These are phyloP conservation scores for Melinaea marsaeus DNA, from an alignment of 2,888 invertebrate genomes.

Conservation along the genomic window DNA sequence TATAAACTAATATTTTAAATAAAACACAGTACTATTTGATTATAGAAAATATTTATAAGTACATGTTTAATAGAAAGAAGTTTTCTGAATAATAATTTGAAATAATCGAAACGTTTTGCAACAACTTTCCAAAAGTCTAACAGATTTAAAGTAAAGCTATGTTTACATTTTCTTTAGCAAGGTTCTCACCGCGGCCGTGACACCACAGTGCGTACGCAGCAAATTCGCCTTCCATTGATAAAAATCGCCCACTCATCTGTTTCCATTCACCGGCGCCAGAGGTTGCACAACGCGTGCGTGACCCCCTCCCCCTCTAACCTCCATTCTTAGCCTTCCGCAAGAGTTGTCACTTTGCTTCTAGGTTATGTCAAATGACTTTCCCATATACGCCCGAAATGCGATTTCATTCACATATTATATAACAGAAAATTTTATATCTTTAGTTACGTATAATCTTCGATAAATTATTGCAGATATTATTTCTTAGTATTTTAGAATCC, in stretches of 20 bases:
- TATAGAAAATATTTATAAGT: no score
- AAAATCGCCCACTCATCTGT: constrained; percentile 68
- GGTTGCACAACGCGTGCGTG: constrained; percentile 67
- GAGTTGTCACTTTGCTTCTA: constrained; percentile 36
- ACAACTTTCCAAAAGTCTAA: constrained; percentile 18
- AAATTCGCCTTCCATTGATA: constrained; percentile 75
- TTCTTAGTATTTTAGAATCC: constrained; percentile 45
- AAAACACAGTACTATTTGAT: no score
- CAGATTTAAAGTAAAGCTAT: constrained; percentile 20
- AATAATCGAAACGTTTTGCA: not conserved
- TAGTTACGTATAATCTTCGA: not conserved
- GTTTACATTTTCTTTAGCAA: constrained; percentile 69
- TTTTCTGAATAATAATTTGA: not conserved
- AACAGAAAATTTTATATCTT: constrained; percentile 10
- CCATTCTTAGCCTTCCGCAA: constrained; percentile 57
- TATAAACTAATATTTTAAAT: not conserved
- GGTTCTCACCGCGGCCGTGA: constrained; percentile 61
- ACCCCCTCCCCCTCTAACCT: constrained; percentile 42
- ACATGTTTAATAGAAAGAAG: no score
- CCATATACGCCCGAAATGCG: constrained; percentile 30
- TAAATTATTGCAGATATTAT: constrained; percentile 9
- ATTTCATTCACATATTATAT: constrained; percentile 33
- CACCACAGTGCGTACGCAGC: constrained; percentile 69
- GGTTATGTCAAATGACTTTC: constrained; percentile 29
- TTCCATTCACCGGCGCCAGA: constrained; percentile 72